Conservation (phyloP, 2,888 invertebrate species). For the Xestobium rufovillosum region DNA sequence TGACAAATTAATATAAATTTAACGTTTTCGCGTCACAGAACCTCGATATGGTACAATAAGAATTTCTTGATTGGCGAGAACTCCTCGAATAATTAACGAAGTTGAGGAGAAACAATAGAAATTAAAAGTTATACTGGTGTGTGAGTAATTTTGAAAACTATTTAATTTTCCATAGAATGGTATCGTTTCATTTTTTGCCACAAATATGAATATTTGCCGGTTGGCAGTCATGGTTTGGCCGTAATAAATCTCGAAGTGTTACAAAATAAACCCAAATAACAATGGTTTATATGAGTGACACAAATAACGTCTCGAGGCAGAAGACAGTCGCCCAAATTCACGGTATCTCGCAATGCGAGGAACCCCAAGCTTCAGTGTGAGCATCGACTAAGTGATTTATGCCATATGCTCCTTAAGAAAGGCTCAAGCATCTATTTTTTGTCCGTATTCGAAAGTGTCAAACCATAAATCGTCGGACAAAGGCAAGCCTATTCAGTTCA, state of each 20-base stretch:
- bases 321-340: constrained; percentile 18
- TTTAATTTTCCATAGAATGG: too few species aligned
- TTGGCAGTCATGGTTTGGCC: constrained; percentile 23
- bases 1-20: too few species aligned
- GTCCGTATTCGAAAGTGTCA: constrained; percentile 44
- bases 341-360: constrained; percentile 7
- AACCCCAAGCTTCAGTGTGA: constrained; percentile 22
- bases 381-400: constrained; percentile 40
- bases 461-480: constrained; percentile 42
- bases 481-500: constrained; percentile 29
- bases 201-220: constrained; percentile 12
- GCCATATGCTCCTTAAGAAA: constrained; percentile 43
- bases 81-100: too few species aligned
- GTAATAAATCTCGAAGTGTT: constrained; percentile 40
- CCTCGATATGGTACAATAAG: too few species aligned
- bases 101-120: too few species aligned
- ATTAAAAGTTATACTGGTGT: too few species aligned
- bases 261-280: constrained; percentile 43
- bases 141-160: too few species aligned
- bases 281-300: constrained; percentile 43
- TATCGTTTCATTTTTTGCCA: too few species aligned
- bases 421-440: constrained; percentile 44
- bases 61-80: too few species aligned
- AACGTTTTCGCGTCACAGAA: too few species aligned
- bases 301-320: constrained; percentile 35